Base-by-base conservation (phyloP, 2,888 invertebrate genomes). In the Deilephila porcellus region DNA sequence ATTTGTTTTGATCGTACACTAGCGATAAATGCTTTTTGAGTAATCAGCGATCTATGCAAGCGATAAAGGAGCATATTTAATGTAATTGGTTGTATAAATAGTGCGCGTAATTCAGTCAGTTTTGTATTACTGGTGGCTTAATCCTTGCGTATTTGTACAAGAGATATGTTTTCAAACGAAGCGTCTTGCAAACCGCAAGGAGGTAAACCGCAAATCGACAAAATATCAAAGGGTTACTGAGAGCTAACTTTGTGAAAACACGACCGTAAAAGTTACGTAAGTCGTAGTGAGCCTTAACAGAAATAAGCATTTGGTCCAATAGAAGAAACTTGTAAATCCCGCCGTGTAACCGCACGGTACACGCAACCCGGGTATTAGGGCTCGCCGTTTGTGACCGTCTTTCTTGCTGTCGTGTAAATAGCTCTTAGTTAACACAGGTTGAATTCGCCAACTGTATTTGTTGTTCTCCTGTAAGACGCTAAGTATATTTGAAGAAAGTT, bases 301-400 rank as follows among this genome's bases (percentile, higher is more conserved):
- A 88, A 91, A 89, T 90, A 88, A 89, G 87, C 88, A 86, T 90
- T 89, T 85, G 86, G 85, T 83, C 88, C 89, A 88, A 92, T 91
- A 89, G 88, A 89, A 90, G 90, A 90, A 93, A 93, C 91, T 93
- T 92, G 86, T 88, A 91, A 93, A 92, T 92, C 93, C 90, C 84
- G 81, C 80, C 80, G 84, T 82, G 85, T 79, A 86, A 91, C 91
- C 91, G 85, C 91, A 90, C 88, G 87, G 88, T 86, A 88, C 88
- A 90, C 85, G 88, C 87, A 85, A 88, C 82, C 83, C 76, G 80
- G 80, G 86, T 83, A 85, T 86, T 86, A 85, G 79, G 83, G 83
- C 83, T 84, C 81, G 82, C 77, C 75, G 79, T 74, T 78, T 76
- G 78, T 79, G 84, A 82, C 80, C 80, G 82, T 77, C 75, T 83